phyloP scores from a whole-genome alignment of 2,888 invertebrate genomes.

The Emmelina monodactyla region DNA sequence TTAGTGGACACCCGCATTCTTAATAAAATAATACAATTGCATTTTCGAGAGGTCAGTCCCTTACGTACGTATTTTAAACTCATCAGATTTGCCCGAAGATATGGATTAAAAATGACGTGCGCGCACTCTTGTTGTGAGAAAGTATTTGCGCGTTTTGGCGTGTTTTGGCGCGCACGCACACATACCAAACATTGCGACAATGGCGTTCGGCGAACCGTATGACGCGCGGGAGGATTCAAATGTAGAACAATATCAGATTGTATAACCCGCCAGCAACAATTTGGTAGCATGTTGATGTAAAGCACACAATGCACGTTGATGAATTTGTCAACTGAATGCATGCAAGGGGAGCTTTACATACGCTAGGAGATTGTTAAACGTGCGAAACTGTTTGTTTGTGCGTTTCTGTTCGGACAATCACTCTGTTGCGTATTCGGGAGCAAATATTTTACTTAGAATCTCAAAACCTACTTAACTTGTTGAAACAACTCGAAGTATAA shows the following conservation, averaged over 20 bases:
- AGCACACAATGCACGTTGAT: not conserved
- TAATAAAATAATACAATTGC: slow-evolving; percentile 25
- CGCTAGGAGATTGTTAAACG: no score
- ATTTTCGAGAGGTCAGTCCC: slow-evolving; percentile 17
- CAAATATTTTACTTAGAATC: no score
- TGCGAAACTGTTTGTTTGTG: no score
- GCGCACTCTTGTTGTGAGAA: slow-evolving; percentile 53
- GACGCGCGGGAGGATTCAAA: slow-evolving; percentile 45
- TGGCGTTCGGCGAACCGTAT: slow-evolving; percentile 52
- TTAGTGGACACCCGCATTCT: slow-evolving; percentile 55
- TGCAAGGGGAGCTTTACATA: no score
- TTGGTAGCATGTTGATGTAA: slow-evolving; percentile 23
- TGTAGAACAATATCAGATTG: slow-evolving; percentile 57
- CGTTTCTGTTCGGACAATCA: no score
- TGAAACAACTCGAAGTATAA: no score
- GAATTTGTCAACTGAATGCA: slow-evolving; percentile 1
- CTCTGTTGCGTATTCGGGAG: no score
- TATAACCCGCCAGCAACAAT: slow-evolving; percentile 53
- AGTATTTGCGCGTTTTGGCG: slow-evolving; percentile 49
- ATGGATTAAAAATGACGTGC: no score
- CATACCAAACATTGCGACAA: slow-evolving; percentile 61
- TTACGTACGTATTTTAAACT: slow-evolving; percentile 1
- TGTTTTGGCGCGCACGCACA: slow-evolving; percentile 35
- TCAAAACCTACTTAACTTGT: no score
- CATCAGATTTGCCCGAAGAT: no score